Conservation (phyloP, 2,888 invertebrate genomes). For the Cryptus viduatorius region DNA sequence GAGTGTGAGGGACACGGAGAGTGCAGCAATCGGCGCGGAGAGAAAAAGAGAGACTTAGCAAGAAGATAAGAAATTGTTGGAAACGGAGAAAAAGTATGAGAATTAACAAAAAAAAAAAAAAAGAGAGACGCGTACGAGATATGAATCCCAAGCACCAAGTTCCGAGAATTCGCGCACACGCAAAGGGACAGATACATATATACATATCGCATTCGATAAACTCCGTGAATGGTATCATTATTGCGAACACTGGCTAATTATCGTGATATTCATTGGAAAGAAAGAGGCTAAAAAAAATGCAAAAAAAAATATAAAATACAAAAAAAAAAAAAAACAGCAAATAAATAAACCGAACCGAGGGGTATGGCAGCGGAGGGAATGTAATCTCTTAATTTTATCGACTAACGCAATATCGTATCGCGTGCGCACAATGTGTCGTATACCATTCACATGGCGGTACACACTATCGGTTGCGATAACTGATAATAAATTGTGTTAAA, state of each 20-base stretch:
- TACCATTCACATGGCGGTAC: slow-evolving; percentile 7
- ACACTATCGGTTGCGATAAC: slow-evolving; percentile 8
- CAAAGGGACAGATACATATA: neutral
- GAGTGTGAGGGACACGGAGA: slow-evolving; percentile 23
- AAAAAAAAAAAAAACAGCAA: slow-evolving; percentile 14
- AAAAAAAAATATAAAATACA: neutral
- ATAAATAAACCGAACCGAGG: slow-evolving; percentile 8
- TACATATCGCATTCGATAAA: slow-evolving; percentile 55
- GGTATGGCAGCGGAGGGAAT: slow-evolving; percentile 11
- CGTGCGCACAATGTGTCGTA: slow-evolving; percentile 9
- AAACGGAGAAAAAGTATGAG: slow-evolving; percentile 22
- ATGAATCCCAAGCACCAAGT: slow-evolving; percentile 63
- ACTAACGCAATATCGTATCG: slow-evolving; percentile 27
- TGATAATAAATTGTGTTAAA: slow-evolving; percentile 45
- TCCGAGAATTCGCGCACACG: slow-evolving; percentile 64
- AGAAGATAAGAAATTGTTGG: slow-evolving; percentile 58
- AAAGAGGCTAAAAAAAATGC: slow-evolving; percentile 8
- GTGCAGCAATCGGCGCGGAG: neutral
- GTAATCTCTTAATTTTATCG: slow-evolving; percentile 57
- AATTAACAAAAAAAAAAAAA: slow-evolving; percentile 55
- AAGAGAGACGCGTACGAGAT: slow-evolving; percentile 60
- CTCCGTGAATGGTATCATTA: slow-evolving; percentile 64
- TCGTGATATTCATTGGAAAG: slow-evolving; percentile 61
- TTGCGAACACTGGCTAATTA: slow-evolving; percentile 66
- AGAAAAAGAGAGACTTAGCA: slow-evolving; percentile 47